Base-by-base conservation (phyloP, 2,888 invertebrate species). In the Brachyopa scutellaris region DNA sequence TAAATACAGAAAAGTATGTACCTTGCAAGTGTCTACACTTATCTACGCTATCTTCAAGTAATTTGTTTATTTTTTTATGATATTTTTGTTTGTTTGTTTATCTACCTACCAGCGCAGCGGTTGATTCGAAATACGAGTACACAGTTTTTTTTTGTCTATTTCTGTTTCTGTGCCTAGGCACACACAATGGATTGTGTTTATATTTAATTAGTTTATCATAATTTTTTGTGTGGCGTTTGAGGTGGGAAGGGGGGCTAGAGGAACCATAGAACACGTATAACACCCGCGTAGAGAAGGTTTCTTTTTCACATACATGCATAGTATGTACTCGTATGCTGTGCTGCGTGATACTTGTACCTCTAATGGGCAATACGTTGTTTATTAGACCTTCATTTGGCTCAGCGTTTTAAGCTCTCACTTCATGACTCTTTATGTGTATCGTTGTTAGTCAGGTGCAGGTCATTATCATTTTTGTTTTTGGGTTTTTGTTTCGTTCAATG, bases 181-280 rank as follows among this genome's bases (percentile, higher is more conserved):
- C 79, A 66, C 38, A 73, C 67, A 79, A 73, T 73, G 67, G 73
- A 40, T 55, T 55, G 47, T 73, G 79, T 67, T 73, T 73, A 40
- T 73, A 73, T 79, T 79, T 73, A 79, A 79, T 73, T 79, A 79
- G 67, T 79, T 79, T 79, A 79, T 79, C 79, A 79, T 73, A 73
- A 67, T 53, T 64, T n/a, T 61, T 59, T 72, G 49, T 49, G 53
- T 47, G 53, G 55, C n/a, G 26, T 33, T n/a, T 13, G 51, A 9
- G 17, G 26, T 8, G n/a, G 26, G 47, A n/a, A n/a, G 15, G 33
- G 13, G 29, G 47, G 51, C 38, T n/a, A 5, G 3, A 15, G 23
- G 45, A 23, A 59, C 47, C 31, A 62, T 69, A 74, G 49, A 53
- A 51, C 59, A 55, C 51, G 51, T 51, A 67, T 51, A 15, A 69